Evolutionary conservation across 2,888 invertebrate genomes (phyloP).

Genomic region (Unio delphinus): DNA sequence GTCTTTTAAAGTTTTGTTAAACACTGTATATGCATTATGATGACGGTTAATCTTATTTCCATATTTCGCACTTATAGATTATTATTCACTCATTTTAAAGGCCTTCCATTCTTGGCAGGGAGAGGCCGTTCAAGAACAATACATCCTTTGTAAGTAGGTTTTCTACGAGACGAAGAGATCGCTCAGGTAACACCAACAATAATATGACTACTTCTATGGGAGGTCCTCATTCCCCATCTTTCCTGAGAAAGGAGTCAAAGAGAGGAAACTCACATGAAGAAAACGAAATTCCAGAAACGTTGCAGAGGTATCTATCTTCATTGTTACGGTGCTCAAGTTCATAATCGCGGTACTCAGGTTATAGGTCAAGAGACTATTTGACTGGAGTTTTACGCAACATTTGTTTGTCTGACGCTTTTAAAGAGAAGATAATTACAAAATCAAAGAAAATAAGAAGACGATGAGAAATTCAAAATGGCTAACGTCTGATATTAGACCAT

Average conservation of each 20-base stretch:
- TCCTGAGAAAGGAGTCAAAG: slow-evolving; percentile 41
- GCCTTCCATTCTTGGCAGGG: slow-evolving; percentile 47
- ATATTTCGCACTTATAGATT: not conserved
- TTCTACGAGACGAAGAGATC: slow-evolving; percentile 74
- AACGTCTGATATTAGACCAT: no score
- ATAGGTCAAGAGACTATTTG: no score
- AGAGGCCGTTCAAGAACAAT: slow-evolving; percentile 85
- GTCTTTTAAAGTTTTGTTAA: no score
- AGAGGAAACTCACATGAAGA: slow-evolving; percentile 32
- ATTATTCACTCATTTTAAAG: not conserved
- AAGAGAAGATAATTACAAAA: no score
- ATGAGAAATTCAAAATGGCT: no score
- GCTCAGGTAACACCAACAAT: slow-evolving; percentile 38
- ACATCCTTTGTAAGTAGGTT: slow-evolving; percentile 92
- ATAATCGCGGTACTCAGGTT: not conserved
- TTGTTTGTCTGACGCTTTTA: no score
- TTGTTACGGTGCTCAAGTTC: not conserved
- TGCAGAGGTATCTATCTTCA: slow-evolving; percentile 50
- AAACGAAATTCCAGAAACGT: slow-evolving; percentile 53
- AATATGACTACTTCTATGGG: slow-evolving; percentile 26
- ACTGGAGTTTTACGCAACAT: no score
- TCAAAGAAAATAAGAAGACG: no score
- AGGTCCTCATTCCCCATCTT: slow-evolving; percentile 56
- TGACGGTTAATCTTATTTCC: no score
- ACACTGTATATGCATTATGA: no score